Conservation (phyloP, 2,888 invertebrate genomes). For the Marasmarcha lunaedactyla region DNA sequence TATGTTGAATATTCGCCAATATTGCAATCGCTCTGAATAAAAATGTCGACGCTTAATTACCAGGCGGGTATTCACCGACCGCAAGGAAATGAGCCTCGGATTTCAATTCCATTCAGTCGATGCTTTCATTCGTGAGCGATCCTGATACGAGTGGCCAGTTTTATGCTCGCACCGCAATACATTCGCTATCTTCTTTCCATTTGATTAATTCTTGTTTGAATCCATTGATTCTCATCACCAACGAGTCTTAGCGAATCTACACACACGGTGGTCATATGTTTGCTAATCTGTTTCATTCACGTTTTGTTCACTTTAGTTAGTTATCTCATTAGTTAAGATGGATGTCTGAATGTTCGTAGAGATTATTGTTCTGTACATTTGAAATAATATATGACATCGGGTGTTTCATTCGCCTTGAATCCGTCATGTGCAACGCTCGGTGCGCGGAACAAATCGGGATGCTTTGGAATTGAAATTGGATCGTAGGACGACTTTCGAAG, state of each 20-base stretch:
- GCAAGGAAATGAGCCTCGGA: not conserved
- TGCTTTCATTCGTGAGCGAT: not conserved
- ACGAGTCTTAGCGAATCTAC: conserved; percentile 66
- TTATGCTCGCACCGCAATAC: conserved; percentile 22
- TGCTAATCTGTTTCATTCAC: conserved; percentile 53
- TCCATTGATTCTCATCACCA: conserved; percentile 25
- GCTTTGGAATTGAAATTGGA: conserved; percentile 30
- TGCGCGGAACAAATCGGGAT: conserved; percentile 33
- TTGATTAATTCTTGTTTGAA: conserved; percentile 3
- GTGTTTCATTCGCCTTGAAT: conserved; percentile 72
- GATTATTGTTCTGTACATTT: conserved; percentile 49
- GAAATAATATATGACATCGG: conserved; percentile 70
- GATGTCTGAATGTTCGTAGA: conserved; percentile 66
- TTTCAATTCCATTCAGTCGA: not conserved
- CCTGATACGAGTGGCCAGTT: not conserved
- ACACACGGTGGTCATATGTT: conserved; percentile 71
- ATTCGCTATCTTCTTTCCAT: conserved; percentile 19
- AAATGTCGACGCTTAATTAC: not conserved
- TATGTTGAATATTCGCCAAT: too few species aligned
- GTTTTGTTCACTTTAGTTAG: conserved; percentile 58
- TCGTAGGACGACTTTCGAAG: conserved; percentile 69
- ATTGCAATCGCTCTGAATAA: not conserved
- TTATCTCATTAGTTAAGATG: conserved; percentile 56
- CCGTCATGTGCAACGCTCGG: conserved; percentile 70
- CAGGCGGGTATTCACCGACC: not conserved